phyloP scores from a whole-genome alignment of 2,888 invertebrate genomes.

The Drosophila paranaensis region DNA sequence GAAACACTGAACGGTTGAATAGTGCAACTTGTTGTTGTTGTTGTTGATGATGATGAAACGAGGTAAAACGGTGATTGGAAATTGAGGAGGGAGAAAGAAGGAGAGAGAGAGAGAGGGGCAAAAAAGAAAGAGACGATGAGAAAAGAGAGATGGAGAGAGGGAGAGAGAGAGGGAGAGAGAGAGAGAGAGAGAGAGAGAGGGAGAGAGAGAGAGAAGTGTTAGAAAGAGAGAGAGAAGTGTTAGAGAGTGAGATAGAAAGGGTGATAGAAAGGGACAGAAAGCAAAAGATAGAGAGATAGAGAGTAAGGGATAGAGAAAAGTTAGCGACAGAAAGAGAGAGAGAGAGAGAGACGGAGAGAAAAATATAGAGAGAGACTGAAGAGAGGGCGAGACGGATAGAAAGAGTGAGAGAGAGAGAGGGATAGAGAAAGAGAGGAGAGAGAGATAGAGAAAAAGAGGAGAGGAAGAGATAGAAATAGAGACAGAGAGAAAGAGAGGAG shows the following conservation, averaged over 20 bases:
- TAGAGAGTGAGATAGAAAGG: background rate
- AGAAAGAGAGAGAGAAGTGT: background rate
- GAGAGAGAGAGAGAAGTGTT: background rate
- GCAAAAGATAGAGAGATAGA: background rate
- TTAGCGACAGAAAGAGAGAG: background rate
- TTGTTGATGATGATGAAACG: background rate
- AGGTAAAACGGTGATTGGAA: background rate
- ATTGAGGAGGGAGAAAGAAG: background rate
- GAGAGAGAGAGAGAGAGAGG: too few relatives aligned
- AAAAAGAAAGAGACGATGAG: background rate
- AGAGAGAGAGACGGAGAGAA: background rate
- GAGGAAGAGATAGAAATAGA: too few relatives aligned
- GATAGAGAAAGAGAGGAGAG: too few relatives aligned
- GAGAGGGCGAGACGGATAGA: too few relatives aligned
- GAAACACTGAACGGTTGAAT: background rate
- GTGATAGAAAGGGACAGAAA: too few relatives aligned
- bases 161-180: background rate
- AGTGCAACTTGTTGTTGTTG: too few relatives aligned
- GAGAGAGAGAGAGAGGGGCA: background rate
- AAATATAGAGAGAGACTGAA: too few relatives aligned
- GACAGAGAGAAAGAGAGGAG: background rate
- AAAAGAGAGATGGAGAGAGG: background rate
- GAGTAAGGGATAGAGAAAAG: background rate
- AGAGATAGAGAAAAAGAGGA: background rate
- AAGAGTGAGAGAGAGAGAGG: background rate